These are phyloP conservation scores for Drosophila monieri DNA, from an alignment of 2,888 invertebrate species.

Conservation along the genomic window DNA sequence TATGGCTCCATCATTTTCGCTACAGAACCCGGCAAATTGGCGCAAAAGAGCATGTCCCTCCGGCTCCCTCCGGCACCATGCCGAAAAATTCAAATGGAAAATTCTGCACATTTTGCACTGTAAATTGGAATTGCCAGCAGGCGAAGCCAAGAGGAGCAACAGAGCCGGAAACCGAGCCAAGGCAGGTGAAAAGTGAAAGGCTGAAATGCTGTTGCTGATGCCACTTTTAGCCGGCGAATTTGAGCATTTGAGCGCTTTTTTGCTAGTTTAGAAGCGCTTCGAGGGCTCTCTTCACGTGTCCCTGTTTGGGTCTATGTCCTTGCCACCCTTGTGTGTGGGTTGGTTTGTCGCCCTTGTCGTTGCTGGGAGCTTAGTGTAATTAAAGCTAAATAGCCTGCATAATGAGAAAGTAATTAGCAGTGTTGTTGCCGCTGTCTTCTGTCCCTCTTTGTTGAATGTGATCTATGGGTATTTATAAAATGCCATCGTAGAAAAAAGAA, in stretches of 20 bases:
- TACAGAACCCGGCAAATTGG: slow-evolving; percentile 56
- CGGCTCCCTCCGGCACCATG: not conserved
- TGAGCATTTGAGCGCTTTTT: slow-evolving; percentile 57
- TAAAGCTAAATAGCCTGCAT: slow-evolving; percentile 80
- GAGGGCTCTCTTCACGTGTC: slow-evolving; percentile 35
- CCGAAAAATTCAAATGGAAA: slow-evolving; percentile 58
- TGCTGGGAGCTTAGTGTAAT: slow-evolving; percentile 74
- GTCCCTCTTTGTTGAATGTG: slow-evolving; percentile 22
- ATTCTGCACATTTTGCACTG: slow-evolving; percentile 64
- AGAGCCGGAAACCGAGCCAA: slow-evolving; percentile 23
- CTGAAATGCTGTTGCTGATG: slow-evolving; percentile 60
- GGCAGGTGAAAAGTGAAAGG: slow-evolving; percentile 71
- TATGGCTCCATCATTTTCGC: slow-evolving; percentile 34
- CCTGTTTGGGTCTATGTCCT: slow-evolving; percentile 26
- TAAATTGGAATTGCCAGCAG: slow-evolving; percentile 48
- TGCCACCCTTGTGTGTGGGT: slow-evolving; percentile 26
- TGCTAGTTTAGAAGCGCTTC: slow-evolving; percentile 57
- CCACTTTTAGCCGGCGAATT: slow-evolving; percentile 51
- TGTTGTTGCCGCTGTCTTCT: slow-evolving; percentile 61
- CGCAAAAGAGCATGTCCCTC: slow-evolving; percentile 43
- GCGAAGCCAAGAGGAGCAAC: slow-evolving; percentile 9
- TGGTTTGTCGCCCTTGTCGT: slow-evolving; percentile 61
- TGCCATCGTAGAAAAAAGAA: not conserved
- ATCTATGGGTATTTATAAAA: slow-evolving; percentile 29
- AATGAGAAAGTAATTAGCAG: slow-evolving; percentile 80